Percentiles rank a stretch among this genome's conserved stretches.
phyloP scores from a whole-genome alignment of 2,113 vertebrate species.

The Esox niger region DNA sequence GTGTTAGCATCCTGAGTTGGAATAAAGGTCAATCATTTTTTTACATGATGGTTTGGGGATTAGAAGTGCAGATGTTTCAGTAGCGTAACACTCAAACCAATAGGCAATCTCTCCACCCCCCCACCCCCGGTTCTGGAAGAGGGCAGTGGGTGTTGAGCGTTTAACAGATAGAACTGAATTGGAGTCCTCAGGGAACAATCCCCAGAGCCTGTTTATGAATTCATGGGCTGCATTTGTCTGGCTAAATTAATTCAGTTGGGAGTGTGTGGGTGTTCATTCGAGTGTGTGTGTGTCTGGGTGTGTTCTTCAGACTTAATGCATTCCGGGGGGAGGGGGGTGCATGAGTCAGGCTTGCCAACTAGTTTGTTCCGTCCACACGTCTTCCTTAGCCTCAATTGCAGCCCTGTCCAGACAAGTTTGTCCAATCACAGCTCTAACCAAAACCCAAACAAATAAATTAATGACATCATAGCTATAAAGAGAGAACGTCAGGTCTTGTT shows the following conservation, averaged over 20 bases:
- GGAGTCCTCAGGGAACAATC: slow-evolving; percentile 52
- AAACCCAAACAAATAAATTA: slow-evolving; percentile 42
- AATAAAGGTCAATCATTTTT: no score
- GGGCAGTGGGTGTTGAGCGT: slow-evolving; percentile 23
- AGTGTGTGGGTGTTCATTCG: slow-evolving; percentile 15
- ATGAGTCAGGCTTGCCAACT: not conserved
- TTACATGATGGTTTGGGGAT: no score
- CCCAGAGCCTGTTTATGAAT: slow-evolving; percentile 48
- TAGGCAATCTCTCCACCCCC: no score
- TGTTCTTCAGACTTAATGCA: slow-evolving; percentile 1
- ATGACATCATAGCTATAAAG: slow-evolving; percentile 26
- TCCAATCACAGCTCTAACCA: slow-evolving; percentile 27
- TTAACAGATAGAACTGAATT: slow-evolving; percentile 43
- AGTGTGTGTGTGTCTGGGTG: slow-evolving; percentile 11
- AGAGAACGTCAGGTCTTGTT: slow-evolving; percentile 34
- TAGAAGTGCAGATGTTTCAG: no score
- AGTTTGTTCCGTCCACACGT: slow-evolving; percentile 7
- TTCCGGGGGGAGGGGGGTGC: slow-evolving; percentile 15
- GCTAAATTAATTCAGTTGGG: not conserved
- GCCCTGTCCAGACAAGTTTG: slow-evolving; percentile 6
- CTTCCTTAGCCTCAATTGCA: slow-evolving; percentile 17
- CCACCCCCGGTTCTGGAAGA: not conserved
- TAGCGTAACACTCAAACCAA: no score
- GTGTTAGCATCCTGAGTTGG: no score
- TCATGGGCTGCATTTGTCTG: slow-evolving; percentile 27